phyloP scores from a whole-genome alignment of 1,140 invertebrate species.

The Hylaeus volcanicus region DNA sequence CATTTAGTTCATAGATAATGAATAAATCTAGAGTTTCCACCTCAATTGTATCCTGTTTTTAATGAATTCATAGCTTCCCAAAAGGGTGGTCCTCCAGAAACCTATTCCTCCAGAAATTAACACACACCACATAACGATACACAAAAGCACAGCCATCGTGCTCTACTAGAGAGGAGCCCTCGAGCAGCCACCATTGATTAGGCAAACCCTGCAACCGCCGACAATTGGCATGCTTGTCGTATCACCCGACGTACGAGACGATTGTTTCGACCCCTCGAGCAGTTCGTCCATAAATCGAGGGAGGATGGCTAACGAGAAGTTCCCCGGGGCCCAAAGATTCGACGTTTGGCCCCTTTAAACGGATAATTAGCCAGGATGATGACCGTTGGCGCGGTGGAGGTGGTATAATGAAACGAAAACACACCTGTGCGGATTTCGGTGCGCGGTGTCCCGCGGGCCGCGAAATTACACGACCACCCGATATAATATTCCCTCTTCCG shows the following conservation, averaged over 20 bases:
- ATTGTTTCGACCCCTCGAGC: background rate
- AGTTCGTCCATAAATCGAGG: background rate
- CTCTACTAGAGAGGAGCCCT: no score
- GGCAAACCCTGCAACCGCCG: no score
- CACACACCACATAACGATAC: no score
- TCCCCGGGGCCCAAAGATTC: background rate
- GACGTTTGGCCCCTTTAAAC: constrained; percentile 47
- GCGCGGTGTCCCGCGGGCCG: constrained; percentile 40
- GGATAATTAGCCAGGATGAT: constrained; percentile 73
- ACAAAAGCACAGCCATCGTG: no score
- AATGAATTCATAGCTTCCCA: no score
- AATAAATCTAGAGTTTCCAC: no score
- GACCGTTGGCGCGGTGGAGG: constrained; percentile 59
- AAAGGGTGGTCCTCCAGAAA: no score
- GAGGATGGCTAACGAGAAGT: constrained; percentile 15
- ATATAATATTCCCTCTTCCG: constrained; percentile 79
- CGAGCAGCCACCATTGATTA: no score
- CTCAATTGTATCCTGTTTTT: no score
- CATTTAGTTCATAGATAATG: no score
- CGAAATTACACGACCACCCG: constrained; percentile 71
- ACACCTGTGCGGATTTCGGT: constrained; percentile 48
- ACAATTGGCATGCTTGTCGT: no score
- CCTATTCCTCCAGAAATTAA: no score
- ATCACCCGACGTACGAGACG: background rate
- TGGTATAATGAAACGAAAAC: constrained; percentile 78